phyloP scores from a whole-genome alignment of 2,113 vertebrate genomes.

The Cynopterus brachyotis region DNA sequence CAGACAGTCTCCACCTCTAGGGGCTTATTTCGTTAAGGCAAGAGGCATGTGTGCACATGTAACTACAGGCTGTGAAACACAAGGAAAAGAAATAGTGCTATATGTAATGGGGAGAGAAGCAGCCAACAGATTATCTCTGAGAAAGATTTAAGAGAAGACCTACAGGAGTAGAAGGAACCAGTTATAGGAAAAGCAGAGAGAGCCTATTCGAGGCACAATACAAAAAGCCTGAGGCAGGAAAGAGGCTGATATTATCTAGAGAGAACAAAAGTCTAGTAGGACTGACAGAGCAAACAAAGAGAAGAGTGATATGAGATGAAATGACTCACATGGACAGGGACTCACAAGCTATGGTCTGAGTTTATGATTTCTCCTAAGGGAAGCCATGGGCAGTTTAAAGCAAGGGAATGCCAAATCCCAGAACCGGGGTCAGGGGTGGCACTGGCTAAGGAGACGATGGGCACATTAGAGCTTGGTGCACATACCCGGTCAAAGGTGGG shows the following conservation, averaged over 20 bases:
- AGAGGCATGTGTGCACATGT: rapidly evolving
- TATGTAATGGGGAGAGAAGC: background rate
- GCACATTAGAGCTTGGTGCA: background rate
- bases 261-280: background rate
- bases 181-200: background rate
- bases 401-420: background rate
- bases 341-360: background rate
- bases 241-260: background rate
- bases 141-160: background rate
- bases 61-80: rapidly evolving
- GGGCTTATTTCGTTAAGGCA: background rate
- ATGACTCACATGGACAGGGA: background rate
- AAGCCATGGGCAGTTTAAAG: background rate
- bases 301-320: background rate
- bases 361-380: background rate
- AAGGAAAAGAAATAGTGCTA: background rate
- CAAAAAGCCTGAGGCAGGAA: background rate
- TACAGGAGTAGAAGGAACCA: background rate
- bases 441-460: rapidly evolving
- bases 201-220: background rate
- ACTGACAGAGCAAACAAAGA: background rate
- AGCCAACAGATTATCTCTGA: background rate
- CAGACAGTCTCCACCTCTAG: background rate
- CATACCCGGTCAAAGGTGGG: slow-evolving; percentile 91
- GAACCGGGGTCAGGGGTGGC: background rate